These are phyloP conservation scores for Bombus turneri DNA, from an alignment of 1,140 invertebrate genomes.

Conservation along the genomic window DNA sequence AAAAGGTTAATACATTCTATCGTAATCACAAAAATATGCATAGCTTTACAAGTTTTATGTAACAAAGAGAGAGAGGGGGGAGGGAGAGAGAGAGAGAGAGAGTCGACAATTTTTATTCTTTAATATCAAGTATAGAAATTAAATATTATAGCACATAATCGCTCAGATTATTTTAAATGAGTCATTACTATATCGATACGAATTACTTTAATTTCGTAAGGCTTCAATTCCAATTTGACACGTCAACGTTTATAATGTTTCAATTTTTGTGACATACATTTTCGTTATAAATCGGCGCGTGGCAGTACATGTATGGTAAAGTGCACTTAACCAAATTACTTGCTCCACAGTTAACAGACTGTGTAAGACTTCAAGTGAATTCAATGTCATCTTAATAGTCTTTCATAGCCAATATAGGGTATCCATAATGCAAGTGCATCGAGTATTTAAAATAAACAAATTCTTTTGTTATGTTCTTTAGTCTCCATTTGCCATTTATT, in stretches of 20 bases:
- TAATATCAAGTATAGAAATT: too few species aligned
- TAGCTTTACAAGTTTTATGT: neutral
- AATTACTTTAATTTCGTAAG: neutral
- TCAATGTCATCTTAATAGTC: conserved; percentile 4
- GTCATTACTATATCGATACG: neutral
- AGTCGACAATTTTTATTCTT: too few species aligned
- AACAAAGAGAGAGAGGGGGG: too few species aligned
- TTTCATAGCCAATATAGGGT: neutral
- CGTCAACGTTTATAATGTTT: neutral
- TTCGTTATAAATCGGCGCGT: conserved; percentile 27
- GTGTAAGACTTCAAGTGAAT: conserved; percentile 32
- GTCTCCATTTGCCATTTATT: neutral
- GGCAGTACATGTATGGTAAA: conserved; percentile 40
- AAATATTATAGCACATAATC: neutral
- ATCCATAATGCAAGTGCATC: neutral
- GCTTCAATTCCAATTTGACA: too few species aligned
- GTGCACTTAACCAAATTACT: conserved; percentile 56
- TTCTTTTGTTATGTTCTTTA: too few species aligned
- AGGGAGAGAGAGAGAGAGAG: too few species aligned
- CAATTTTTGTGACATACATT: conserved; percentile 5
- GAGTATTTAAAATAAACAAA: neutral
- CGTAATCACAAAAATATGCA: neutral
- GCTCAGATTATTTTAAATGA: neutral
- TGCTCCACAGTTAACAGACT: conserved; percentile 31
- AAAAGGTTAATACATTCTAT: neutral